A percentile compares a stretch with the other conserved stretches of the same genome.
Conservation (phyloP, 1,140 invertebrate genomes). For the Drosophila sp. region DNA sequence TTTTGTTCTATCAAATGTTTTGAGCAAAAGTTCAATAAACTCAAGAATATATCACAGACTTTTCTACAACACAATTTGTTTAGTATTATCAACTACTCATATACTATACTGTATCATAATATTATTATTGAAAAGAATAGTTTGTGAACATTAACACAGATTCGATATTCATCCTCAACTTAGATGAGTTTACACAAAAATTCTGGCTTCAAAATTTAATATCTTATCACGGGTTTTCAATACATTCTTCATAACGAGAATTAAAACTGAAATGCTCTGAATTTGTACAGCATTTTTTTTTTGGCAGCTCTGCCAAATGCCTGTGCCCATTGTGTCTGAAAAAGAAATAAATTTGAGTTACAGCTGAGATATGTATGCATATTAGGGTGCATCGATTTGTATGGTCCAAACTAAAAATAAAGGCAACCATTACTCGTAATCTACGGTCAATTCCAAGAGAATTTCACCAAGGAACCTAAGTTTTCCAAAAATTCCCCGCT, state of each 20-base stretch:
- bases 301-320: conserved; percentile 20
- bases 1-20: conserved; percentile 8
- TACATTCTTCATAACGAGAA: background rate
- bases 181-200: too few species aligned
- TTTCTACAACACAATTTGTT: background rate
- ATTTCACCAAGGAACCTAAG: too few species aligned
- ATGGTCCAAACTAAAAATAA: too few species aligned
- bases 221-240: too few species aligned
- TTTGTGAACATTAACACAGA: too few species aligned
- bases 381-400: background rate
- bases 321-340: conserved; percentile 16
- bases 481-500: too few species aligned
- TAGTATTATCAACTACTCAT: background rate
- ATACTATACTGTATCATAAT: too few species aligned
- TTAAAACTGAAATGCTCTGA: background rate
- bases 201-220: too few species aligned
- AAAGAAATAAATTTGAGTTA: conserved; percentile 20
- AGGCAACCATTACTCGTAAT: too few species aligned
- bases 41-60: background rate
- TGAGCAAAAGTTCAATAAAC: conserved; percentile 29
- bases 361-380: conserved; percentile 6
- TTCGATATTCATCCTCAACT: too few species aligned
- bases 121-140: too few species aligned
- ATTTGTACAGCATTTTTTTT: background rate
- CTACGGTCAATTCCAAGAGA: too few species aligned